Conservation (phyloP, 2,888 invertebrate species). For the Creontiades dilutus region DNA sequence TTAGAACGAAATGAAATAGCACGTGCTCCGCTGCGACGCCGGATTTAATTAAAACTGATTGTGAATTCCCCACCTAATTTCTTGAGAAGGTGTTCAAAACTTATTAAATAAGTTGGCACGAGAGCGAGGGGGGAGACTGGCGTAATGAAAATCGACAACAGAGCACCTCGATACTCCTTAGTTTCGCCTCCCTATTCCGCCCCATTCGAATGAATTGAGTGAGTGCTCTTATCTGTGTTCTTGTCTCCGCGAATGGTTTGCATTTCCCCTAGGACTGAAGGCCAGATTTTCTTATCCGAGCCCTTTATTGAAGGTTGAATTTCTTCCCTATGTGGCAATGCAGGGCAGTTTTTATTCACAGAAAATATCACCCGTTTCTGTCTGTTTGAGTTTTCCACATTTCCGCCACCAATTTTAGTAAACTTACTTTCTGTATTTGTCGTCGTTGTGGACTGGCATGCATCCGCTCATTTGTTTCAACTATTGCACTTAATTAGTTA, state of each 20-base stretch:
- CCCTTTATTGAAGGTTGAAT: too few relatives aligned
- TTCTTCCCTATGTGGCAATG: too few relatives aligned
- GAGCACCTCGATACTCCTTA: background rate
- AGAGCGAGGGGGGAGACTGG: background rate
- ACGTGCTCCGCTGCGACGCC: conserved; percentile 46
- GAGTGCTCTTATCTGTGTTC: background rate
- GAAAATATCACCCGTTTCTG: too few relatives aligned
- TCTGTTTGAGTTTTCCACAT: too few relatives aligned
- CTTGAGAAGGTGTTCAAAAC: conserved; percentile 60
- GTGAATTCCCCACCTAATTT: conserved; percentile 60
- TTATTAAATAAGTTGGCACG: conserved; percentile 50
- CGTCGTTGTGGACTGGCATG: too few relatives aligned
- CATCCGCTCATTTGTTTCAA: too few relatives aligned
- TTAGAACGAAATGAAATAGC: conserved; percentile 53
- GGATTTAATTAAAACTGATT: conserved; percentile 62
- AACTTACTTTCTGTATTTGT: too few relatives aligned
- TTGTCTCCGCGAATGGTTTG: background rate
- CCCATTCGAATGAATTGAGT: background rate
- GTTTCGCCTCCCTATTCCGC: background rate
- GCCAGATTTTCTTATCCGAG: too few relatives aligned
- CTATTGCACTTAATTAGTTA: too few relatives aligned
- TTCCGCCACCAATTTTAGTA: too few relatives aligned
- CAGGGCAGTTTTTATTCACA: too few relatives aligned
- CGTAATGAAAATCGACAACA: conserved; percentile 31
- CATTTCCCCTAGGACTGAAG: too few relatives aligned